Base-by-base conservation (phyloP, 2,113 vertebrate species). In the Hypocryptadius cinnamomeus region DNA sequence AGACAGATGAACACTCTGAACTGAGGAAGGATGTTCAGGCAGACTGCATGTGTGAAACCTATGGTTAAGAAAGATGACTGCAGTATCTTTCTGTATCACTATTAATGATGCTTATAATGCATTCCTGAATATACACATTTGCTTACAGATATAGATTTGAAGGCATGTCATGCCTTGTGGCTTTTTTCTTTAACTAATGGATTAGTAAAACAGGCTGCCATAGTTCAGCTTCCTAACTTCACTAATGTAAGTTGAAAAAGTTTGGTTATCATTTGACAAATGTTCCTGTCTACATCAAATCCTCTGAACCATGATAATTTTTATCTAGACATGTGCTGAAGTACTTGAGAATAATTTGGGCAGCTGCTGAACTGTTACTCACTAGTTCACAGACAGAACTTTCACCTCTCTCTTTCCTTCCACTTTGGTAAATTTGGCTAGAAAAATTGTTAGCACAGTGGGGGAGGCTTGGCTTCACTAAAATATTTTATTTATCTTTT, bases 91-190 rank as follows among this genome's bases (percentile, higher is more conserved):
- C 87, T 95, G 61, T 91, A 89, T 95, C 10, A 19, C 42, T 95
- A 95, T 93, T 97, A 97, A 97, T 96, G 95, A 92, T 54, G 95
- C 95, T 96, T 95, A 92, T 97, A 97, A 96, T 95, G 59, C 91
- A 90, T 91, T 95, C 44, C 81, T 95, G 94, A 97, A 95, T 69
- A 78, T 85, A 94, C 89, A 94, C 87, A 89, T 97, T 87, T 97
- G 94, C 92, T 97, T 95, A 96, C 61, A 85, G 72, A 90, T 92
- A 85, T 40, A 94, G 66, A 92, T 69, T 64, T 42, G 81, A 92
- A 87, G 70, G 54, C 70, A 76, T 48, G 89, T 37, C 21, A 63
- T 92, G 54, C 77, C 87, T 68, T 77, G 56, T 68, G 61, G 30
- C 51, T 68, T 96, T 94, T 87, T 97, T 91, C 83, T 86, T 95